These are phyloP conservation scores for Oreohelix idahoensis DNA, from an alignment of 1,140 invertebrate genomes.

Conservation along the genomic window DNA sequence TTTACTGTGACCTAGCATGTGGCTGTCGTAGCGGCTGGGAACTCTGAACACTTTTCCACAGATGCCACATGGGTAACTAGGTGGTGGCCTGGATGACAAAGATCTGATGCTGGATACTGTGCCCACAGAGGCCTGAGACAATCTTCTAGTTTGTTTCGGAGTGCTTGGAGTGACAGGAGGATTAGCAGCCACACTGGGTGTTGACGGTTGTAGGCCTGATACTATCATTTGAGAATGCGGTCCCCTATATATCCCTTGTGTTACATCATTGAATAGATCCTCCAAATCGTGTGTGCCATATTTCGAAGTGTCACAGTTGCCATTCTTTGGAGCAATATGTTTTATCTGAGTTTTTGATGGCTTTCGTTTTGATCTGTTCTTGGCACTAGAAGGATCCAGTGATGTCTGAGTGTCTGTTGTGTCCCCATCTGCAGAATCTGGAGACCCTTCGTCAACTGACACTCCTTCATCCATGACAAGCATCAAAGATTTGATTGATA, in stretches of 20 bases:
- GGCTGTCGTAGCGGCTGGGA: slow-evolving; percentile 46
- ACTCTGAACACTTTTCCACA: slow-evolving; percentile 48
- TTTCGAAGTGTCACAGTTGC: slow-evolving; percentile 28
- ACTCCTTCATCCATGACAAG: slow-evolving; percentile 20
- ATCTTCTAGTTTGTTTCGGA: slow-evolving; percentile 14
- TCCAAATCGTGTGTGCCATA: slow-evolving; percentile 33
- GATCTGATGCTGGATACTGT: slow-evolving; percentile 8
- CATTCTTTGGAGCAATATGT: slow-evolving; percentile 39
- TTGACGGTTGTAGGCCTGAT: neutral
- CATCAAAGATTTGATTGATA: neutral
- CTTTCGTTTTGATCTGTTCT: slow-evolving; percentile 46
- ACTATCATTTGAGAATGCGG: neutral
- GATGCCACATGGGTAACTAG: slow-evolving; percentile 41
- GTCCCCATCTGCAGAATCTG: slow-evolving; percentile 39
- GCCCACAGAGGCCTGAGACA: slow-evolving; percentile 5
- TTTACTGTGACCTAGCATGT: slow-evolving; percentile 49
- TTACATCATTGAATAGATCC: slow-evolving; percentile 35
- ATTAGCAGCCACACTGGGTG: neutral
- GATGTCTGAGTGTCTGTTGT: slow-evolving; percentile 30
- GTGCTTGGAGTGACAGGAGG: neutral
- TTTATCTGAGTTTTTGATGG: slow-evolving; percentile 48
- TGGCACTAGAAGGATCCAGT: neutral
- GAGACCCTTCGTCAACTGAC: slow-evolving; percentile 32
- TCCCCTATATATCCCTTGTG: slow-evolving; percentile 28
- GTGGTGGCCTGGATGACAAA: slow-evolving; percentile 13